Percentiles rank a stretch among this genome's conserved stretches.
Evolutionary conservation across 2,888 invertebrate genomes (phyloP).

Genomic region (Nephrotoma guestfalica): DNA sequence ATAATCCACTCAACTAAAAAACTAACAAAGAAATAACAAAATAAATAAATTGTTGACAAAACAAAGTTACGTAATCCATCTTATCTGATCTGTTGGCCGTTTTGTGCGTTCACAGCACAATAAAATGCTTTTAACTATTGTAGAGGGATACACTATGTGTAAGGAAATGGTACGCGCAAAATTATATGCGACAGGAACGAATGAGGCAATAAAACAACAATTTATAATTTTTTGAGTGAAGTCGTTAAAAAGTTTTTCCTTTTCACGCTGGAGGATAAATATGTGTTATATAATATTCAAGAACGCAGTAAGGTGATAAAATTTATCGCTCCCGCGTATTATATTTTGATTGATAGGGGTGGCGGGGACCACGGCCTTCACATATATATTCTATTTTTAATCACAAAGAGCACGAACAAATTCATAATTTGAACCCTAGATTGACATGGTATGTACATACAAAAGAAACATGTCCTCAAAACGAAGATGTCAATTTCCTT

Average conservation of each 20-base stretch:
- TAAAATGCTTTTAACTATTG: too few relatives aligned
- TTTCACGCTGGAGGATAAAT: background rate
- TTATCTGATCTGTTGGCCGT: background rate
- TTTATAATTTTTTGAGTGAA: background rate
- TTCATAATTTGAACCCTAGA: too few relatives aligned
- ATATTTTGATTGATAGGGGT: too few relatives aligned
- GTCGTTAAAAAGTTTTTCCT: background rate
- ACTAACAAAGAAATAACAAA: background rate
- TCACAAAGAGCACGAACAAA: too few relatives aligned
- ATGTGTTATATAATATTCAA: background rate
- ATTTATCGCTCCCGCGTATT: background rate
- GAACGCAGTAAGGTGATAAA: background rate
- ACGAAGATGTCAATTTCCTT: too few relatives aligned
- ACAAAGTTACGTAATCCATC: background rate
- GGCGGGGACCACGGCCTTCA: too few relatives aligned
- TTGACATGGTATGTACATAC: too few relatives aligned
- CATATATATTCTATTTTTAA: too few relatives aligned
- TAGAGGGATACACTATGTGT: background rate
- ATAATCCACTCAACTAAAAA: background rate
- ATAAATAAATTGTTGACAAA: background rate
- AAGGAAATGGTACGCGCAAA: too few relatives aligned
- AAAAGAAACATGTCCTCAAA: too few relatives aligned
- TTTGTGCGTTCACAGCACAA: background rate
- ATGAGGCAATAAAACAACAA: background rate
- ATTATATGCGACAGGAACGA: background rate